phyloP scores from a whole-genome alignment of 2,888 invertebrate species.

The Caenorhabditis becei region DNA sequence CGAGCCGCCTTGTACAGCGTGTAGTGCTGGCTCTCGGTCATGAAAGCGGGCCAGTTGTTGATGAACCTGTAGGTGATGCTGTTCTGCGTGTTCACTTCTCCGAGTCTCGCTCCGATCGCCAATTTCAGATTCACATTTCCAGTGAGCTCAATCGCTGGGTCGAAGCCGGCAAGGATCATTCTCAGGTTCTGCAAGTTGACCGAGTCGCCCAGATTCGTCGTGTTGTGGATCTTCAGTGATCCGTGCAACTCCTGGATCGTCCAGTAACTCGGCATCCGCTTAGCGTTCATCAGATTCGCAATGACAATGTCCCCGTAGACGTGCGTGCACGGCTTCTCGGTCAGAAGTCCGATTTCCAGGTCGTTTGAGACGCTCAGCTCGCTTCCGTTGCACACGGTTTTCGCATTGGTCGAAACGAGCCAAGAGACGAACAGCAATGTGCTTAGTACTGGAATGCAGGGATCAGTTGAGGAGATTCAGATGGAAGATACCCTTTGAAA shows the following conservation, averaged over 20 bases:
- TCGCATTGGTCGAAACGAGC: neutral
- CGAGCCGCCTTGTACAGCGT: constrained; percentile 23
- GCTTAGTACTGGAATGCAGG: constrained; percentile 16
- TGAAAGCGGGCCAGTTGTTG: constrained; percentile 33
- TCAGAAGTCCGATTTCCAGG: neutral
- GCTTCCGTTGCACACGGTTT: neutral
- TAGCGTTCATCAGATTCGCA: constrained; percentile 1
- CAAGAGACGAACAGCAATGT: constrained; percentile 9
- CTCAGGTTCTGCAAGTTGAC: constrained; percentile 47
- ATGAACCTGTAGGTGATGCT: constrained; percentile 18
- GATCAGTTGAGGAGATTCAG: neutral
- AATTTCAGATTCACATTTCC: constrained; percentile 15
- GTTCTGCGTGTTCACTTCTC: constrained; percentile 5
- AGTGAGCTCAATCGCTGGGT: constrained; percentile 22
- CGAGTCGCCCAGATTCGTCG: constrained; percentile 33
- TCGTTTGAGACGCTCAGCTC: constrained; percentile 4
- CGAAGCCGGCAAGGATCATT: constrained; percentile 7
- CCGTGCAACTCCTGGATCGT: constrained; percentile 18
- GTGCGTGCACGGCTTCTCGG: constrained; percentile 2
- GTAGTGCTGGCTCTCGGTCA: constrained; percentile 48
- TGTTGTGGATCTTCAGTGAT: constrained; percentile 36
- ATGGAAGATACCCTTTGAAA: constrained; percentile 3
- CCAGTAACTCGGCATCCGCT: constrained; percentile 16
- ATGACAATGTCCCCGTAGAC: neutral
- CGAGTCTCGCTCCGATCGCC: constrained; percentile 43